These are phyloP conservation scores for Anthopleura sola DNA, from an alignment of 64 coral and sea anemone species.

Conservation along the genomic window DNA sequence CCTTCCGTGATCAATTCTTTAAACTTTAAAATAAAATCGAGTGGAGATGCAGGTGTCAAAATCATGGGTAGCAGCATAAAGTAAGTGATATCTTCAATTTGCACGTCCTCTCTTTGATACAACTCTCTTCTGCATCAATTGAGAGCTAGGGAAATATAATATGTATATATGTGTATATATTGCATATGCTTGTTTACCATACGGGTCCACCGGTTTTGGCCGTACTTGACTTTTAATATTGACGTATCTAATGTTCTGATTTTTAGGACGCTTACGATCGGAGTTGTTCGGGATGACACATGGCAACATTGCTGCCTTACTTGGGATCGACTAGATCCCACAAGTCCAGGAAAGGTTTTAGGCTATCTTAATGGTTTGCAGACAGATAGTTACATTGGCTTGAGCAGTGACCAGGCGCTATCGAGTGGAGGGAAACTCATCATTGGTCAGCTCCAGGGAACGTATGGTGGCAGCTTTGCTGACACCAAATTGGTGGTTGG, in stretches of 20 bases:
- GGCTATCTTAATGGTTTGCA: not conserved
- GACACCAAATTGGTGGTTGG: not conserved
- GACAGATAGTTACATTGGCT: not conserved
- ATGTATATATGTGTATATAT: too few relatives aligned
- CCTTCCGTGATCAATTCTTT: not conserved
- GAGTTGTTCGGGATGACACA: not conserved
- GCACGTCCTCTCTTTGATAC: too few relatives aligned
- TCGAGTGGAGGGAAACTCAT: not conserved
- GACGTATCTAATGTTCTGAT: not conserved
- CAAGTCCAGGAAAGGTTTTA: not conserved
- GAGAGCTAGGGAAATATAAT: not conserved
- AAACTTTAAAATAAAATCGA: not conserved
- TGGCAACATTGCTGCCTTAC: constrained; percentile 1
- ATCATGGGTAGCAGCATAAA: not conserved
- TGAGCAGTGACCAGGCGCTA: not conserved
- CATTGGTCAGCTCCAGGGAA: not conserved
- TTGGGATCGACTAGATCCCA: not conserved
- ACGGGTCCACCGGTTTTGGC: too few relatives aligned
- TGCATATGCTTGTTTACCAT: too few relatives aligned
- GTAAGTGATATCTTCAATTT: not conserved
- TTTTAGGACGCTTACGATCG: not conserved
- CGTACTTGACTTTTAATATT: not conserved
- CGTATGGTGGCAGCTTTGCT: not conserved
- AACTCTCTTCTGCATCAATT: not conserved
- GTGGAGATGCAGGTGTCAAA: not conserved